Evolutionary conservation across 1,140 invertebrate genomes (phyloP).

Genomic region (Trichomalopsis sarcophagae): DNA sequence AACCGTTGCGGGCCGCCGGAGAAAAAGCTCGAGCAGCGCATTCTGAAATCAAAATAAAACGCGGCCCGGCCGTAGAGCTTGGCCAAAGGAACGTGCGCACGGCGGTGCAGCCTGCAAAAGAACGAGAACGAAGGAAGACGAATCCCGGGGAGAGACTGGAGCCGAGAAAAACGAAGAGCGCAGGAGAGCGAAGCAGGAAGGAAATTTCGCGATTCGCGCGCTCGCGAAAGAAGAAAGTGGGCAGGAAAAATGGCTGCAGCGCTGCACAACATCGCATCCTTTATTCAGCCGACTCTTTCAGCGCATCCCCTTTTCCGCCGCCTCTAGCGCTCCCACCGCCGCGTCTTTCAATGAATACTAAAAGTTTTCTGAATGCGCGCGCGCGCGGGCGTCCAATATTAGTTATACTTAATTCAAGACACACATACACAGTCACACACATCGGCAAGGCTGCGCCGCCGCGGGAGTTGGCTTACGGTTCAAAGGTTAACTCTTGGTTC

Average conservation of each 20-base stretch:
- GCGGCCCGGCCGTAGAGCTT: neutral
- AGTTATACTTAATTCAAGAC: constrained; percentile 74
- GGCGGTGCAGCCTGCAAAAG: neutral
- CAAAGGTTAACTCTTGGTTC: constrained; percentile 59
- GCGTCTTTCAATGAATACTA: constrained; percentile 72
- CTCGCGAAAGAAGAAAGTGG: neutral
- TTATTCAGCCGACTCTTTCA: constrained; percentile 69
- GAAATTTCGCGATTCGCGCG: constrained; percentile 34
- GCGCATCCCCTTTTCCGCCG: constrained; percentile 57
- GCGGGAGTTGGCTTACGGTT: constrained; percentile 48
- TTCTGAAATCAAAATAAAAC: constrained; percentile 12
- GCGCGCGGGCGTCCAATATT: constrained; percentile 64
- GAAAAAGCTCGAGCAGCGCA: neutral
- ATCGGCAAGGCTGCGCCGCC: neutral
- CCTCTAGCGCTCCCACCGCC: constrained; percentile 15
- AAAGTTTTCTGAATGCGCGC: constrained; percentile 67
- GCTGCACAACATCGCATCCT: constrained; percentile 60
- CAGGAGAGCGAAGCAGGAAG: neutral
- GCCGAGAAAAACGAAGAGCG: neutral
- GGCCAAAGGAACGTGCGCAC: neutral
- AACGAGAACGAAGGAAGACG: neutral
- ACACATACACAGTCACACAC: constrained; percentile 44
- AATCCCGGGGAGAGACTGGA: neutral
- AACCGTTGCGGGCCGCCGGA: neutral
- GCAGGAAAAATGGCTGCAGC: constrained; percentile 38